phyloP scores from a whole-genome alignment of 2,113 vertebrate species.

The Rhizomys pruinosus region DNA sequence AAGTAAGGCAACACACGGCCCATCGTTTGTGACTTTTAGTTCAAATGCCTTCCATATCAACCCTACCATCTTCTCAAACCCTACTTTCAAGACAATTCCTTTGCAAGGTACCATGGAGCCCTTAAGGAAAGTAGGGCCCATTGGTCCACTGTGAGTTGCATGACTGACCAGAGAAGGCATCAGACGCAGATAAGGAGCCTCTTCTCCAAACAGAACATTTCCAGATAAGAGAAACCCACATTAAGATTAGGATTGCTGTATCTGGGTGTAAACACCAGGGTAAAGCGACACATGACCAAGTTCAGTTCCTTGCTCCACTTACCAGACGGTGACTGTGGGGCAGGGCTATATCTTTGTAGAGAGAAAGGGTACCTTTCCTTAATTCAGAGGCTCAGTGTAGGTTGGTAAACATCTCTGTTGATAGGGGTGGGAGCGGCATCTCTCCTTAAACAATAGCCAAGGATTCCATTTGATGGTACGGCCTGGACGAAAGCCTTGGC shows the following conservation, averaged over 20 bases:
- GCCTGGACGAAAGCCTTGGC: no score
- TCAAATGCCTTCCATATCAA: background rate
- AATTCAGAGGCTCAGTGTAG: background rate
- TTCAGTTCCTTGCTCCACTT: background rate
- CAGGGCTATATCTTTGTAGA: background rate
- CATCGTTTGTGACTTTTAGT: background rate
- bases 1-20: background rate
- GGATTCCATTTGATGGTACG: background rate
- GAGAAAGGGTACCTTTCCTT: background rate
- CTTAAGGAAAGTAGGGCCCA: background rate
- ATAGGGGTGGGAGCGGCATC: background rate
- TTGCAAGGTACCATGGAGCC: background rate
- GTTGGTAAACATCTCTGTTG: background rate
- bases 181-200: background rate
- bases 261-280: background rate
- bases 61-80: background rate
- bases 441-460: background rate
- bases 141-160: background rate
- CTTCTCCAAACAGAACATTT: background rate
- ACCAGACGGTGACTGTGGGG: background rate
- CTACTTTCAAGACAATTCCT: background rate
- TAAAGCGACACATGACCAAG: background rate
- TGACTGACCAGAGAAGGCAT: background rate
- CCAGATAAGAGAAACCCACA: background rate
- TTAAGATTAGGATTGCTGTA: background rate